Evolutionary conservation across 2,888 invertebrate genomes (phyloP).

Genomic region (Tiliacea aurago): DNA sequence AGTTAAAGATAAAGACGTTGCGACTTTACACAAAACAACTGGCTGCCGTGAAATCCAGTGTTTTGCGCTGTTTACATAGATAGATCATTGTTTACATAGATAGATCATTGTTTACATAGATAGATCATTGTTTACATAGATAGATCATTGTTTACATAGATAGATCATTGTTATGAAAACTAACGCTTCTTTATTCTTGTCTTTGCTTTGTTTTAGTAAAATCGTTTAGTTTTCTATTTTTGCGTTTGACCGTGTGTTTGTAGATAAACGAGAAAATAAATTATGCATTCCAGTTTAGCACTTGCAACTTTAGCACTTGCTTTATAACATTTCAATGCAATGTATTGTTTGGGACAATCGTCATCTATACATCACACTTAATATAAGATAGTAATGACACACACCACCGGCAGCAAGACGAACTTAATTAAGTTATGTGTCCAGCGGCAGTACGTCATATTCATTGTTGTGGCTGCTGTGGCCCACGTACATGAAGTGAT

Average conservation of each 20-base stretch:
- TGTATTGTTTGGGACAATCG: not conserved
- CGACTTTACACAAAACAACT: not conserved
- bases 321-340: not conserved
- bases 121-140: slow-evolving; percentile 12
- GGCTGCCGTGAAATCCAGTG: not conserved
- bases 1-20: not conserved
- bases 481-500: too few relatives aligned
- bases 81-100: slow-evolving; percentile 20
- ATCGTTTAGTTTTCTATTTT: not conserved
- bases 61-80: slow-evolving; percentile 7
- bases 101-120: slow-evolving; percentile 20
- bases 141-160: slow-evolving; percentile 12
- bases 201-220: not conserved
- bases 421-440: not conserved
- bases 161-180: slow-evolving; percentile 16
- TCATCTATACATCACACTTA: not conserved
- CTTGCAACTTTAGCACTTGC: too few relatives aligned
- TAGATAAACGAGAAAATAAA: not conserved
- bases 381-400: not conserved
- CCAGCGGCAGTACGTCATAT: not conserved
- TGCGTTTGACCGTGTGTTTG: not conserved
- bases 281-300: not conserved
- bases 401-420: not conserved
- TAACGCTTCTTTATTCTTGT: slow-evolving; percentile 5
- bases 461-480: too few relatives aligned